phyloP scores from a whole-genome alignment of 1,140 invertebrate species.

The Halesus radiatus region DNA sequence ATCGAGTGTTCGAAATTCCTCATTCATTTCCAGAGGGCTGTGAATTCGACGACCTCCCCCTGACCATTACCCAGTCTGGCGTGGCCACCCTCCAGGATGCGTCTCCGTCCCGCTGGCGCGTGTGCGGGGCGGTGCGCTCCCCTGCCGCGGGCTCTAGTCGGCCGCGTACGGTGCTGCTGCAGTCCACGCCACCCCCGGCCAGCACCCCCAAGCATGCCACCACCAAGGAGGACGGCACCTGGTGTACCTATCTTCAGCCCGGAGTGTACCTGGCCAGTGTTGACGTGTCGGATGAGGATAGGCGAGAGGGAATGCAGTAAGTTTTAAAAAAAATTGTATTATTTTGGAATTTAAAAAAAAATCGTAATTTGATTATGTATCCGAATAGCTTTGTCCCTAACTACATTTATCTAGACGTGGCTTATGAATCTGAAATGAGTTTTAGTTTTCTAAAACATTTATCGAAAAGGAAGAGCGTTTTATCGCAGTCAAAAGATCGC shows the following conservation, averaged over 20 bases:
- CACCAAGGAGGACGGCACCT: slow-evolving; percentile 73
- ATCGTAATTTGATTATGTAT: too few relatives aligned
- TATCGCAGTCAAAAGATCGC: too few relatives aligned
- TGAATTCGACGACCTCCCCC: slow-evolving; percentile 61
- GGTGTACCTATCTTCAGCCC: slow-evolving; percentile 78
- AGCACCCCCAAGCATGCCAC: slow-evolving; percentile 66
- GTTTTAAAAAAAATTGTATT: slow-evolving; percentile 58
- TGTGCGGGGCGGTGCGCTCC: slow-evolving; percentile 63
- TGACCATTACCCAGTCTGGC: slow-evolving; percentile 58
- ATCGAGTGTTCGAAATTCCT: too few relatives aligned
- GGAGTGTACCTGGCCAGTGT: slow-evolving; percentile 80
- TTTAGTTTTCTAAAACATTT: too few relatives aligned
- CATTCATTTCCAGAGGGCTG: slow-evolving; percentile 59
- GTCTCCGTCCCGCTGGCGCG: slow-evolving; percentile 61
- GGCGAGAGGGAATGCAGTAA: slow-evolving; percentile 75
- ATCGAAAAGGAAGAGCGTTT: too few relatives aligned
- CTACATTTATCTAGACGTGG: too few relatives aligned
- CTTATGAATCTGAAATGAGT: too few relatives aligned
- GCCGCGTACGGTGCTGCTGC: slow-evolving; percentile 30
- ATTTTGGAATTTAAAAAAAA: too few relatives aligned
- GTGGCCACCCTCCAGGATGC: slow-evolving; percentile 41
- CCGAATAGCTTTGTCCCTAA: too few relatives aligned
- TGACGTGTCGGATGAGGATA: slow-evolving; percentile 76
- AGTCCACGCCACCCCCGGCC: slow-evolving; percentile 29
- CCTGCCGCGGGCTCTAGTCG: slow-evolving; percentile 9